A percentile compares a stretch with the other conserved stretches of the same genome.
Evolutionary conservation across 2,888 invertebrate species (phyloP).

Genomic region (Strigamia transsilvanica): DNA sequence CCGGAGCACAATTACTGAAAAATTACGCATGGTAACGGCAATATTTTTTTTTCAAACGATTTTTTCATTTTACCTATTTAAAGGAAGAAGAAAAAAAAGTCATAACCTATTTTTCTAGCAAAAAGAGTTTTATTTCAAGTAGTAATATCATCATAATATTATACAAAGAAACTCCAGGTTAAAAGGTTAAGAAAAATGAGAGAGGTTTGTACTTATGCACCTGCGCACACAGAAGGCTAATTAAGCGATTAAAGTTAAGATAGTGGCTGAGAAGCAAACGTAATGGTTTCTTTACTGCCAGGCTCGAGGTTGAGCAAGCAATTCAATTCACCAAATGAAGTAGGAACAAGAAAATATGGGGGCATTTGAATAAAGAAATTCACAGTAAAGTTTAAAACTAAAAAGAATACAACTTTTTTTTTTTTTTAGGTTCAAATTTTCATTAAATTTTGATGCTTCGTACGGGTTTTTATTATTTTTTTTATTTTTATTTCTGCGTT

Average conservation of each 20-base stretch:
- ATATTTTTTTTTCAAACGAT: too few species aligned
- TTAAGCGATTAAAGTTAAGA: slow-evolving; percentile 30
- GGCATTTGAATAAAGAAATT: neutral
- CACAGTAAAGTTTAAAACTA: neutral
- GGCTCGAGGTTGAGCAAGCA: neutral
- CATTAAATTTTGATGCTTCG: neutral
- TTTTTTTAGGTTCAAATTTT: too few species aligned
- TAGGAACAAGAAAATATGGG: neutral
- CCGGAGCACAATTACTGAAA: too few species aligned
- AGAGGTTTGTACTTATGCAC: neutral
- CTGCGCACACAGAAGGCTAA: slow-evolving; percentile 7
- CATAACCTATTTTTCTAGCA: neutral
- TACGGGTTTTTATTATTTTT: neutral
- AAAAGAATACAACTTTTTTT: neutral
- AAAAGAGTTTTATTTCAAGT: neutral
- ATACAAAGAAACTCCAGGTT: neutral
- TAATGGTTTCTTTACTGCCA: slow-evolving; percentile 11
- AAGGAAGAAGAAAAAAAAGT: too few species aligned
- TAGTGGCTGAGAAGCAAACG: slow-evolving; percentile 14
- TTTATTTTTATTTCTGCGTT: neutral
- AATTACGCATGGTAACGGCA: too few species aligned
- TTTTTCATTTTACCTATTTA: too few species aligned
- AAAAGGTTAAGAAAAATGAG: neutral
- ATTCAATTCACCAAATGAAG: neutral
- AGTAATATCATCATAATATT: neutral